Evolutionary conservation across 1,140 invertebrate genomes (phyloP), one percentile per base, ranked within the genome.

Genomic region (Pentalonia nigronervosa): DNA sequence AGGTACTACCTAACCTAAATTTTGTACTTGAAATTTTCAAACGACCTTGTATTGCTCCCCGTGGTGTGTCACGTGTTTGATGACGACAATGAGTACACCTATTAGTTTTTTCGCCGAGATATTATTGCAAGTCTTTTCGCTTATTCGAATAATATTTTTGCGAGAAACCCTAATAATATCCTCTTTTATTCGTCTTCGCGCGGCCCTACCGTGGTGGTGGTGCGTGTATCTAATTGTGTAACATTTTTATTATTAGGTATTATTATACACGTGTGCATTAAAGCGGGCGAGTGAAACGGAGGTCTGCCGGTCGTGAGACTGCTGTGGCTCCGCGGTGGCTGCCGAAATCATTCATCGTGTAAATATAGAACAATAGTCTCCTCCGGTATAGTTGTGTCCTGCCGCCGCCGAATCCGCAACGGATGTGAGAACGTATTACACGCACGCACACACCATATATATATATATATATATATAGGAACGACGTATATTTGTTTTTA

Each of bases 331-430:
- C 20, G 45, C 14, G 3, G 45, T 87, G 30, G 45, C 45, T 30
- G 81, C 36, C 36, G 81, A 36, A 36, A 36, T 50, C 86, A 48
- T 87, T 87, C 84, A 86, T 86, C 45, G 45, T 53, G 21, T n/a
- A 48, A 50, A 88, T 34, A 53, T 34, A 50, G 87, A 50, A 88
- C 87, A 88, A 88, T 88, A 34, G 87, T 50, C 47, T 76, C 14
- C n/a, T 76, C 30, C 3, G 4, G 60, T 17, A 7, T 4, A n/a
- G 60, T 88, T 50, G 47, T 34, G n/a, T 88, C 47, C 87, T 45
- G 87, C 48, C n/a, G 30, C 34, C 86, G 9, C 14, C 17, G 41
- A 50, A 88, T 88, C 86, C 17, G 47, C 47, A 23, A 88, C 47
- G 86, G 47, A 87, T 87, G 84, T 50, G 86, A n/a, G 17, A 88